These are phyloP conservation scores for Hybos culiciformis DNA, from an alignment of 2,888 invertebrate genomes.

Conservation along the genomic window DNA sequence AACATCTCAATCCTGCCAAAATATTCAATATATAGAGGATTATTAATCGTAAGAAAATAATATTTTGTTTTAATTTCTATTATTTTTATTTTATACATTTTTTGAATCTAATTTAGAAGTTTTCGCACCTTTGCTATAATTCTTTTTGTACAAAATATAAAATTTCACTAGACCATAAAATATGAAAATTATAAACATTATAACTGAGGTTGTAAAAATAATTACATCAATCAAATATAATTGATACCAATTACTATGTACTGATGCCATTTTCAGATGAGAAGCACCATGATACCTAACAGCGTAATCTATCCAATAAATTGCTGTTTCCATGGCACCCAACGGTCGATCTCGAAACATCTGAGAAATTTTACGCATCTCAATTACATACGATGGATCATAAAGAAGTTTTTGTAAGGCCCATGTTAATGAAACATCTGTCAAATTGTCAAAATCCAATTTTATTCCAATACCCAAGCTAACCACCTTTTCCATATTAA, in stretches of 20 bases:
- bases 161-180: no score
- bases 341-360: conserved; percentile 32
- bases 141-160: no score
- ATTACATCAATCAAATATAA: conserved; percentile 33
- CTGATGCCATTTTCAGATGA: conserved; percentile 26
- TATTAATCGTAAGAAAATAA: not conserved
- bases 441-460: conserved; percentile 26
- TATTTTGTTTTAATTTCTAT: no score
- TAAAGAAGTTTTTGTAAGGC: conserved; percentile 28
- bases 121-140: no score
- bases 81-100: no score
- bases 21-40: not conserved
- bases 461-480: conserved; percentile 26
- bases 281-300: conserved; percentile 30
- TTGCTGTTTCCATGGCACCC: conserved; percentile 29
- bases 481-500: conserved; percentile 25
- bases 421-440: conserved; percentile 25
- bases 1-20: no score
- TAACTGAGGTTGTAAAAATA: no score
- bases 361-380: conserved; percentile 26
- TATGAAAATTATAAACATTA: no score
- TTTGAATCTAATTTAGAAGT: no score
- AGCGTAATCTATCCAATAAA: conserved; percentile 36
- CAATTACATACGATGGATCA: conserved; percentile 26
- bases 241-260: conserved; percentile 26